These are phyloP conservation scores for Cathartes aura DNA, from an alignment of 2,113 vertebrate species.

Conservation along the genomic window DNA sequence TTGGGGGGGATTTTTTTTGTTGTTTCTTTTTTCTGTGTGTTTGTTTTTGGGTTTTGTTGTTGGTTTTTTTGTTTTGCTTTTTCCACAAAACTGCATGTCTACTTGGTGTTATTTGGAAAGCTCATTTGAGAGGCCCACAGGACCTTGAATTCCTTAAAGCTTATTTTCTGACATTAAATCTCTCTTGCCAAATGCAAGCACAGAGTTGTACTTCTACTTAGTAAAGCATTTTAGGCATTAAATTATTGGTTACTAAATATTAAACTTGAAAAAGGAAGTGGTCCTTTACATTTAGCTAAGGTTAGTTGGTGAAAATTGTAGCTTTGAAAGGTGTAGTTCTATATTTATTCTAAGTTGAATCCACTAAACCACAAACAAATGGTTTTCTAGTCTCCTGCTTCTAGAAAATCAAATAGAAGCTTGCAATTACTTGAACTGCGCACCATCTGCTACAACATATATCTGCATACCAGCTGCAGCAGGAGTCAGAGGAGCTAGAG, in stretches of 20 bases:
- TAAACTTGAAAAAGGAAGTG: slow-evolving; percentile 66
- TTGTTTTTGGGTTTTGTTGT: background rate
- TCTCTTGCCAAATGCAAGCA: background rate
- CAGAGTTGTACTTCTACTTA: background rate
- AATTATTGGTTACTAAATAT: slow-evolving; percentile 81
- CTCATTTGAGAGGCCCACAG: background rate
- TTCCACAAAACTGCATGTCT: background rate
- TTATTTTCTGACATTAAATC: background rate
- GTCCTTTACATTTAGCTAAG: slow-evolving; percentile 68
- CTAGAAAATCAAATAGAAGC: slow-evolving; percentile 60
- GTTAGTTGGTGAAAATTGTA: slow-evolving; percentile 70
- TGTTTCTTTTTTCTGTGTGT: no score
- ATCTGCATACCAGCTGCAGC: slow-evolving; percentile 7
- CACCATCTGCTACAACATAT: slow-evolving; percentile 34
- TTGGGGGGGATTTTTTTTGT: no score
- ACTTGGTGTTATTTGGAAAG: background rate
- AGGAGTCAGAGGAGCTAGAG: background rate
- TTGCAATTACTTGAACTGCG: slow-evolving; percentile 70
- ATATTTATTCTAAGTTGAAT: slow-evolving; percentile 71
- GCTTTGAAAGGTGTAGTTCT: slow-evolving; percentile 70
- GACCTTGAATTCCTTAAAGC: background rate
- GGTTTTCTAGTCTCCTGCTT: slow-evolving; percentile 60
- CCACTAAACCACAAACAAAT: slow-evolving; percentile 74
- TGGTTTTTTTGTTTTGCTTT: background rate
- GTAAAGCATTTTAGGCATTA: slow-evolving; percentile 53